Base-by-base conservation (phyloP, 1,140 invertebrate species). In the Goniozus legneri region DNA sequence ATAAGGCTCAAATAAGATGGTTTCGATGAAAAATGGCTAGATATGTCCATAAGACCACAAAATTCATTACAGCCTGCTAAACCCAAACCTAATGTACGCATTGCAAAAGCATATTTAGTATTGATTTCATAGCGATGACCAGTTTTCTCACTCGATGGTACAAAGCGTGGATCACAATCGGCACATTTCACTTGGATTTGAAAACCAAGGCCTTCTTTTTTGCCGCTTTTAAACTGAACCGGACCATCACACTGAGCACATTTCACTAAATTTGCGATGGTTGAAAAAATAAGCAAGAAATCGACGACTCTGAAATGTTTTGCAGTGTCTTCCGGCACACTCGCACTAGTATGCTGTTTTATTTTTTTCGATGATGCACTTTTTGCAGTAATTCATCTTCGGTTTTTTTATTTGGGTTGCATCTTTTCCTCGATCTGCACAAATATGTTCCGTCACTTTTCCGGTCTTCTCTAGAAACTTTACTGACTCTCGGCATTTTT, bases 301-400 rank as follows among this genome's bases (percentile, higher is more conserved):
- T 54, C 52, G 36, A 49, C 18, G 8, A 54, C 48, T 51, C 48
- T 44, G 19, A 42, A 51, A 47, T 55, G 37, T 48, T 51, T 55
- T 48, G 47, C 18, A 24, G 45, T 10, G 37, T 51, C 35, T 44
- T 55, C 40, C 21, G 10, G 15, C 21, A 55, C 44, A 13, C 18
- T 20, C 34, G 13, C 10, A 30, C 4, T n/a, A 24, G 40, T 34
- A 41, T 16, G 36, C 10, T 37, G 10, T 36, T 40, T 47, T 18
- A 44, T 51, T 51, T 55, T 55, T 38, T 44, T 51, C 16, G 44
- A n/a, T 38, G 53, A 55, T 19, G 48, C 45, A 21, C 48, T 55
- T 30, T 22, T 46, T 10, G 44, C 27, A 16, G 20, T 15, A 14
- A 31, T 21, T 27, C 45, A 41, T 12, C 51, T 36, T 13, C 33